Base-by-base conservation (phyloP, 2,888 invertebrate species). In the Unio pictorum region DNA sequence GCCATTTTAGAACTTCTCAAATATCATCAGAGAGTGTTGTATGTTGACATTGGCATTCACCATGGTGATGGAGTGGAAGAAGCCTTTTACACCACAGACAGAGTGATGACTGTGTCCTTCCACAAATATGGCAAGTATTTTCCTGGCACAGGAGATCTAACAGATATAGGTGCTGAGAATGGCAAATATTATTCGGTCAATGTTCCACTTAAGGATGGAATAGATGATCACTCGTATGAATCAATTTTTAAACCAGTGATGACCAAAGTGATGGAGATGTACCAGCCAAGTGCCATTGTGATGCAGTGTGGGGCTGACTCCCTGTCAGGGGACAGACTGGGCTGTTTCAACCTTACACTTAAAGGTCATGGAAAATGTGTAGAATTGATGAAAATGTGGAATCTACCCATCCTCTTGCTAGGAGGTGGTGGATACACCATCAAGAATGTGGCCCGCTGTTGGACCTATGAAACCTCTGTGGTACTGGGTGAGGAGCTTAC, bases 41-140 rank as follows among this genome's bases (percentile, higher is more conserved):
- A 99, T 90, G 96, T 99, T 81, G 99, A 99, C 88, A 99, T 99
- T 86, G 99, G 99, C 91, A 98, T 99, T 55, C 99, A 99, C 91
- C 99, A 99, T 87, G 99, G 99, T 0, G 99, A 99, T 90, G 99
- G 99, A 28, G 99, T 99, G 0, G 98, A 99, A 90, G 99, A 99
- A 91, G 98, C 98, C 0, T 98, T 98, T 91, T 99, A 99, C 89
- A 98, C 98, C 4, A 99, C 99, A 0, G 99, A 99, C 91, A 93
- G 99, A 82, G 99, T 99, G 0, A 99, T 99, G 99, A 99, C 99
- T 0, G 97, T 98, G 0, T 97, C 96, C 8, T 99, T 99, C 90
- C 99, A 99, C 90, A 99, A 99, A 88, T 99, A 99, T 90, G 99
- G 99, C 65, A 98, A 99, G 91, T 99, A 98, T 90, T 99, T 99